Evolutionary conservation across 2,113 vertebrate genomes (phyloP), one percentile per base, ranked within the genome.

Genomic region (Excalfactoria chinensis): DNA sequence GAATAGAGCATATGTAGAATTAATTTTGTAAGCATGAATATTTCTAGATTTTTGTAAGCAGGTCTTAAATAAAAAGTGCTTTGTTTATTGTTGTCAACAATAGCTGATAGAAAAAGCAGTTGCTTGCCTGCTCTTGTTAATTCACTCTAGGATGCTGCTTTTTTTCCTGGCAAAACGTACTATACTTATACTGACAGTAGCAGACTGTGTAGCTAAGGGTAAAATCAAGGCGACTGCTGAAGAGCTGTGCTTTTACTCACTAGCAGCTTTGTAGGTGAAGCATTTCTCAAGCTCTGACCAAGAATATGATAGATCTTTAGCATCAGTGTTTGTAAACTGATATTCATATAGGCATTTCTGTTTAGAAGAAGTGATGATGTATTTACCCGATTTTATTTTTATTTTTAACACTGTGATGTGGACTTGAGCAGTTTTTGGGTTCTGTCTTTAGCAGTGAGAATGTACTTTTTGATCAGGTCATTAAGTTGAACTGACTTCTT

Each of bases 121-220:
- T 89, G 53, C 62, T 80, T 94, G 75, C 84, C 35, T 62, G 67
- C 34, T 81, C 46, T 86, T 86, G 64, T 80, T 93, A 89, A 89
- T 85, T 81, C 71, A 88, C 48, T 59, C 53, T 93, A 95, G 71
- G 89, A 92, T 56, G 78, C 64, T 28, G 46, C 75, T 79, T 28
- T 91, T 80, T 94, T 79, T 94, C 71, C 82, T 92, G 82, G 68
- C 72, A 60, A 28, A 32, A 46, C 7, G 15, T 0, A 0, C 68
- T 83, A 40, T 48, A 68, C 72, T 83, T 83, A 40, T 48, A 68
- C 69, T 83, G 66, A 59, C 69, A 83, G 43, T 83, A 83, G 82
- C 13, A 13, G 82, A 34, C 81, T 73, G 2, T 70, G 37, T 35
- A 64, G 44, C 43, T 53, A 74, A 66, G 34, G 72, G 26, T 78